Percentiles rank a stretch among this genome's conserved stretches.
Evolutionary conservation across 1,140 invertebrate species (phyloP).

Genomic region (Pseudomyrmex sp.): DNA sequence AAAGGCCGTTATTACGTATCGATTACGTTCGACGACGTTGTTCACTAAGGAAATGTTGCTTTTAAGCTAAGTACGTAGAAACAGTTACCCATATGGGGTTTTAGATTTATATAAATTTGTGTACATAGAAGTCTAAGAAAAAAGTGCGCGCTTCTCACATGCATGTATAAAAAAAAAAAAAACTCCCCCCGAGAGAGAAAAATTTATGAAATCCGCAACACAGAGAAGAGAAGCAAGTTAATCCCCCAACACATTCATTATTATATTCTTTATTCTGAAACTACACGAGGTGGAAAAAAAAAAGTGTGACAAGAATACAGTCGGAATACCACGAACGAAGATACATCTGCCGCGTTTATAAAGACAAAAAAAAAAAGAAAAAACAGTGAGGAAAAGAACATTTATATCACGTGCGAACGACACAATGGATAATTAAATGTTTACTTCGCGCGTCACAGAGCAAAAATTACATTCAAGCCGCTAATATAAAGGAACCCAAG

Average conservation of each 20-base stretch:
- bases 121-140: too few relatives aligned
- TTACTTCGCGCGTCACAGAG: constrained; percentile 20
- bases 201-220: too few relatives aligned
- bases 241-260: too few relatives aligned
- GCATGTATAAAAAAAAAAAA: too few relatives aligned
- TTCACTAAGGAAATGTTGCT: constrained; percentile 7
- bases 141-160: too few relatives aligned
- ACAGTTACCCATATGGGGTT: too few relatives aligned
- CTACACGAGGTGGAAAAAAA: too few relatives aligned
- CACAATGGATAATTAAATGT: constrained; percentile 47
- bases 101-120: neutral
- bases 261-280: too few relatives aligned
- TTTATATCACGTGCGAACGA: neutral
- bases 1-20: neutral
- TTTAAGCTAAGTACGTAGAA: neutral
- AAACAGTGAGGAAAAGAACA: neutral
- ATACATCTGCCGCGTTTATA: neutral
- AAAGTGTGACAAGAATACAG: neutral
- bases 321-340: neutral
- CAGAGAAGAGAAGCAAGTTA: too few relatives aligned
- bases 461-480: constrained; percentile 48
- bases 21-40: neutral
- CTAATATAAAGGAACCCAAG: constrained; percentile 5
- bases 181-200: too few relatives aligned
- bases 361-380: neutral